Conservation (phyloP, 2,888 invertebrate species). For the Chouioia cunea region DNA sequence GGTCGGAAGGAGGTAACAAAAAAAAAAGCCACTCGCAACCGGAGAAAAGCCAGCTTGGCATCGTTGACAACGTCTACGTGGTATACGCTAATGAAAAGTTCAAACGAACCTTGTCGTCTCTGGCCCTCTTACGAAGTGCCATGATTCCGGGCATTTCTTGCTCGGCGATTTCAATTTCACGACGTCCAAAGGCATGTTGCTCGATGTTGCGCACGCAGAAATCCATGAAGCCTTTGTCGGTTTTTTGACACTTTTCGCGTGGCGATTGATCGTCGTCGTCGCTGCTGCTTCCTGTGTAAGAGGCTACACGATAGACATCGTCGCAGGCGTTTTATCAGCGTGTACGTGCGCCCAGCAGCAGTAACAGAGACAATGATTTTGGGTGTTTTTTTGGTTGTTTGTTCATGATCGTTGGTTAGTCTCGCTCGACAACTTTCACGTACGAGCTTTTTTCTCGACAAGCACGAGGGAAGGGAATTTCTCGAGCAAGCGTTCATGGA, state of each 20-base stretch:
- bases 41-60: too few species aligned
- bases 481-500: too few species aligned
- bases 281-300: slow-evolving; percentile 86
- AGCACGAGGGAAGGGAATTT: too few species aligned
- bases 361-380: slow-evolving; percentile 2
- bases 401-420: too few species aligned
- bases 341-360: not conserved
- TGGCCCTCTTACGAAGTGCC: slow-evolving; percentile 91
- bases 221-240: slow-evolving; percentile 85
- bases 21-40: not conserved
- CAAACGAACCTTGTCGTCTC: slow-evolving; percentile 81
- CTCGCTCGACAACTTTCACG: too few species aligned
- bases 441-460: too few species aligned
- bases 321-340: too few species aligned
- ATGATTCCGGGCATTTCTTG: slow-evolving; percentile 99
- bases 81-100: not conserved
- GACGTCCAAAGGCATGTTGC: slow-evolving; percentile 91
- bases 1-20: not conserved
- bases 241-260: slow-evolving; percentile 91
- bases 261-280: slow-evolving; percentile 96
- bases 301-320: slow-evolving; percentile 59
- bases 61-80: too few species aligned
- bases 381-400: too few species aligned
- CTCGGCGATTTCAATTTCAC: slow-evolving; percentile 98
- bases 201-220: slow-evolving; percentile 96